Percentiles rank a stretch among this genome's conserved stretches.
Conservation (phyloP, 2,888 invertebrate species). For the Leucophora obtusa region DNA sequence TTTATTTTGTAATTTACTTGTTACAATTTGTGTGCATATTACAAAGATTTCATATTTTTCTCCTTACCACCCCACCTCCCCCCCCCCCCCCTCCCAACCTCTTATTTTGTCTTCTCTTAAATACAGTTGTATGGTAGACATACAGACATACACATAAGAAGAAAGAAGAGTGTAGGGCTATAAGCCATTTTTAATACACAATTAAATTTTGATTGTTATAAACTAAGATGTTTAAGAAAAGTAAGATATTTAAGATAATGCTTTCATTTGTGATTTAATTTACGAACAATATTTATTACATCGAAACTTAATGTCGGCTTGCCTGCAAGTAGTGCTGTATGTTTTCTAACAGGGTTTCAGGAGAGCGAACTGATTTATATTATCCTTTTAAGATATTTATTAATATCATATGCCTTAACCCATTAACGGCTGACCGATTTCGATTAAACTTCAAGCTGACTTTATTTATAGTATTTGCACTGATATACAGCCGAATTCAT, state of each 20-base stretch:
- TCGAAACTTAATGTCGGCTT: too few species aligned
- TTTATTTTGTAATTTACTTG: conserved; percentile 12
- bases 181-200: conserved; percentile 38
- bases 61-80: neutral
- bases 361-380: too few species aligned
- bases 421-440: too few species aligned
- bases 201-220: conserved; percentile 42
- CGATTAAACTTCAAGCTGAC: too few species aligned
- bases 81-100: neutral
- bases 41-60: neutral
- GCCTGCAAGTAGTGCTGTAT: too few species aligned
- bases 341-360: too few species aligned
- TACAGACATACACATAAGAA: neutral
- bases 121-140: neutral
- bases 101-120: too few species aligned
- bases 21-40: neutral
- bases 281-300: neutral
- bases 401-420: too few species aligned
- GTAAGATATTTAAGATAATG: neutral
- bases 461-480: too few species aligned
- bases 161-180: neutral
- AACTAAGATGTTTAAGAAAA: neutral
- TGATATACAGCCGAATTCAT: too few species aligned
- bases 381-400: too few species aligned
- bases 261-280: neutral